phyloP scores from a whole-genome alignment of 1,140 invertebrate genomes.

The Zaprionus vittiger region DNA sequence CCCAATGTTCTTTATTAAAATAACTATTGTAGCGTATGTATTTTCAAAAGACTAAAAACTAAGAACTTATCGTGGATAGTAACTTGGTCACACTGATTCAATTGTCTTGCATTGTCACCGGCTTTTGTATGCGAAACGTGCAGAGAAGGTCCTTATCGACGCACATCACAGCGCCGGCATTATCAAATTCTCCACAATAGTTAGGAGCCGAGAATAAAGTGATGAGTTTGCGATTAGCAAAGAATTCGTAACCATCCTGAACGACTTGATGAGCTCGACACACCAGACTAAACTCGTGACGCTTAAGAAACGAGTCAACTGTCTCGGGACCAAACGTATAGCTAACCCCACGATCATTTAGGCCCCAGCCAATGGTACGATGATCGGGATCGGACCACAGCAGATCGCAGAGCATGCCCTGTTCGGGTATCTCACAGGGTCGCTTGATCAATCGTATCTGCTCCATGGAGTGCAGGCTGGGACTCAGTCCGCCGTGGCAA shows the following conservation, averaged over 20 bases:
- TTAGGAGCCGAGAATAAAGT: constrained; percentile 96
- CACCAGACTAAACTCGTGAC: constrained; percentile 97
- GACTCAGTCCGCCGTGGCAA: constrained; percentile 96
- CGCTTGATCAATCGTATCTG: constrained; percentile 94
- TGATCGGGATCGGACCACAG: constrained; percentile 99
- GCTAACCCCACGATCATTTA: constrained; percentile 97
- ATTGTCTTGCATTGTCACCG: not conserved
- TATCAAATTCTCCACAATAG: constrained; percentile 98
- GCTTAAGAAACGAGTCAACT: constrained; percentile 95
- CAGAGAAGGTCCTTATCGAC: constrained; percentile 99
- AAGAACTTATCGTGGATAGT: too few species aligned
- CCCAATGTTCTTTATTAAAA: not conserved
- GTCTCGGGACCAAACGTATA: constrained; percentile 97
- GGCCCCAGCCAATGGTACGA: constrained; percentile 93
- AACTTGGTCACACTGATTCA: not conserved
- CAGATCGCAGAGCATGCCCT: constrained; percentile 96
- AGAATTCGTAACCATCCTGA: constrained; percentile 99
- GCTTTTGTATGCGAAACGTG: constrained; percentile 88
- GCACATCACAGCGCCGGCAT: constrained; percentile 99
- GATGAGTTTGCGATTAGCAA: constrained; percentile 97
- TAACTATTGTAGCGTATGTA: not conserved
- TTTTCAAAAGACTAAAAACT: not conserved
- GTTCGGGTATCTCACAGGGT: constrained; percentile 96
- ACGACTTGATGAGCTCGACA: constrained; percentile 98
- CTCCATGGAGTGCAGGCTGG: constrained; percentile 95